Evolutionary conservation across 2,113 vertebrate genomes (phyloP), one percentile per base, ranked within the genome.

Genomic region (Cyphomyrus plagiostoma): DNA sequence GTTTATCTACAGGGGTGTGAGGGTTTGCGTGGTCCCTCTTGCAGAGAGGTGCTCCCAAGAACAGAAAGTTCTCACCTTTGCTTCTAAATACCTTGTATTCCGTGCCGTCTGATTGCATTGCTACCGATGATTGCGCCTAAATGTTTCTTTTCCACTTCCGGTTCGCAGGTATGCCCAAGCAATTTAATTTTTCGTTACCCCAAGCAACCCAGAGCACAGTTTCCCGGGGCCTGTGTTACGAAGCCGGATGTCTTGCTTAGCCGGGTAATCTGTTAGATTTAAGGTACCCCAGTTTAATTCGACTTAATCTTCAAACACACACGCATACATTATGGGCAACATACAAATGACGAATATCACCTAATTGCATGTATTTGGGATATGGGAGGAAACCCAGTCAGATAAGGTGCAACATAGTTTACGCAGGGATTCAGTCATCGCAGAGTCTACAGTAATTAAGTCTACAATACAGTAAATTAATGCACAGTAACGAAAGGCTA

Each of bases 101-200:
- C 6, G 35, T 39, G 74, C 15, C 26, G 62, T 17, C 2, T 80
- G 35, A 80, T 42, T 39, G 70, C 70, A 77, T 30, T 35, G 15
- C 39, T 17, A 80, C 35, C 74, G 0, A 80, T 80, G 62, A 70
- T 30, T 26, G 30, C 35, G 35, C 6, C 35, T 35, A 80, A 80
- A 19, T 80, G 74, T 80, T 80, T 80, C 6, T 80, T 80, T 80
- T 80, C 74, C 15, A 80, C 74, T 80, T 80, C 74, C 74, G 74
- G 74, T 80, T 80, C 74, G 35, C 35, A 80, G 35, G 74, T 80
- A 19, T 19, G 74, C 74, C 74, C 74, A 42, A 39, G 10, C 70
- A 39, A 70, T 3, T 35, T 13, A 1, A 35, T 77, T 39, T 74
- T 15, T 17, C 15, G 13, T 77, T 39, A 39, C 17, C 15, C 30